Base-by-base conservation (phyloP, 2,113 vertebrate genomes). In the Nothocercus julius region DNA sequence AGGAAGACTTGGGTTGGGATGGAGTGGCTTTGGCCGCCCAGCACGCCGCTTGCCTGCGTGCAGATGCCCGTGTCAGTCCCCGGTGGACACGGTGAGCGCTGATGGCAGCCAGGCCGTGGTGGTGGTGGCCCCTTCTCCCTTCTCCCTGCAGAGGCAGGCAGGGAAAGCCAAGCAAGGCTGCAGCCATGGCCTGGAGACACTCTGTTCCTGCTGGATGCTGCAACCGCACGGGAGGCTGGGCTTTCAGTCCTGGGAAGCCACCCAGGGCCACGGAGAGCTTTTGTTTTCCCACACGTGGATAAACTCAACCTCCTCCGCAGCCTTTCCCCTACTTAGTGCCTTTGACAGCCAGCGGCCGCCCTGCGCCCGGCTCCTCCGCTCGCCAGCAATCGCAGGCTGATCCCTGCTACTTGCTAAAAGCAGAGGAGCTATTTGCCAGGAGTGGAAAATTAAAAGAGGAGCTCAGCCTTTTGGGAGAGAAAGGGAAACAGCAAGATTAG, bases 361-460 rank as follows among this genome's bases (percentile, higher is more conserved):
- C 27, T 79, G 44, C 0, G 1, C 66, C 30, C 59, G 34, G 44
- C 44, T 73, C 76, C 49, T 66, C 0, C 1, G 51, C 64, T 80
- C 73, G 54, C 59, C 62, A 85, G n/a, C 13, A 21, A 77, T n/a
- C 59, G 70, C 59, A 59, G 28, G 80, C 51, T 42, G 51, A 34
- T 14, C 83, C 61, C 64, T 93, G 80, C 59, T 76, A 53, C 70
- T 93, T 82, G 72, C 76, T 88, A 59, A 69, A 79, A 88, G 21
- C 75, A 93, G 49, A 51, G 40, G 4, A 74, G 44, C 63, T 85
- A 12, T 69, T 76, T 80, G 61, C 49, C 64, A 80, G 51, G 79
- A 74, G 59, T 28, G 82, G 27, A 89, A 93, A 87, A 70, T 81
- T 74, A 40, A 66, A 61, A 80, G 53, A 76, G 61, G 22, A 89